Evolutionary conservation across 2,113 vertebrate species (phyloP), one percentile per base, ranked within the genome.

Genomic region (Ovis canadensis): DNA sequence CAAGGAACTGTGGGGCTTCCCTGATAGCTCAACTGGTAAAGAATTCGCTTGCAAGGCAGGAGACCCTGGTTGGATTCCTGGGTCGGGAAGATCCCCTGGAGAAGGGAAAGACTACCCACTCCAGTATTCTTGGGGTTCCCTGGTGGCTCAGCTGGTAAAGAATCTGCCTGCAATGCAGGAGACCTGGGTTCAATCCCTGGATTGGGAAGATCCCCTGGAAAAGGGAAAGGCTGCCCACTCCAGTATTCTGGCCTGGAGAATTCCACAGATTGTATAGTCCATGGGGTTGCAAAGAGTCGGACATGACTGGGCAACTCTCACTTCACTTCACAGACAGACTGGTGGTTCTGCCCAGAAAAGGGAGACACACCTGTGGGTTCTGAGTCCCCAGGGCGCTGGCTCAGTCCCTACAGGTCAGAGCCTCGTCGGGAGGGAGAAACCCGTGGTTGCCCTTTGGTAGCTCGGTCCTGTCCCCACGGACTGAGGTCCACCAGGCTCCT

Each of bases 301-400:
- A 67, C 62, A n/a, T 0, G 2, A 67, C 62, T n/a, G 62, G 8
- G 33, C 0, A 16, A 67, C 62, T 19, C 9, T 67, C 33, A n/a
- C 33, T 33, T 64, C 31, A 27, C n/a, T 67, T 67, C 27, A 27
- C n/a, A 3, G 40, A 48, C 29, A 52, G 14, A 9, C 2, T 43
- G 48, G 40, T 1, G 17, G 83, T 54, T 16, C 15, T 17, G 40
- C 16, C 29, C 25, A 45, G 40, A n/a, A 82, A 36, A 78, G 36
- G 13, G 1, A 45, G 2, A 7, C 0, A 0, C 27, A 36, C 15
- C 31, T 1, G 16, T 67, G 2, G 15, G n/a, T 52, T 6, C 6
- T 23, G 15, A 16, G 40, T 2, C 43, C 9, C 59, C 59, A 6
- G 74, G 29, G 21, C 1, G 6, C 3, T 1, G 0, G 88, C 2